Evolutionary conservation across 1,140 invertebrate species (phyloP), one percentile per base, ranked within the genome.

Genomic region (Manduca sexta): DNA sequence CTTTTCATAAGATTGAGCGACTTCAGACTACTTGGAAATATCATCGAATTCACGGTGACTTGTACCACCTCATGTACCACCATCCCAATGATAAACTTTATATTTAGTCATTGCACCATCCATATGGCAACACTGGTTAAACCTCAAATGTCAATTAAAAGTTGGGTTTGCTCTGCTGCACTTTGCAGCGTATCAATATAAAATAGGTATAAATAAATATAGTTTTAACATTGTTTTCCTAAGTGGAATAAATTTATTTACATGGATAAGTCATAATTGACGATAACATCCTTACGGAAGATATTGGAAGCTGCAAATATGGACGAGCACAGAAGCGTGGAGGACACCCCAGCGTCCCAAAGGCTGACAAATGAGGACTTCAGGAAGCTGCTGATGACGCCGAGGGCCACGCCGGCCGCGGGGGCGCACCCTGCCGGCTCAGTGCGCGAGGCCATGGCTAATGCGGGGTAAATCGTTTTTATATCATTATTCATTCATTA

Each of bases 341-440:
- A 87, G 49, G 80, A 86, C 49, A 86, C 84, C 35, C 89, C 87
- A 47, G 88, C 77, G 56, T 94, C 88, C 66, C 93, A 84, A 84
- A 89, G 93, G 34, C 84, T 99, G 42, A 98, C 97, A 6, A 99
- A 99, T 88, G 97, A 97, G 75, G 97, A 99, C 82, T 99, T 99
- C 70, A 90, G 97, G 17, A 97, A 97, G 72, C 82, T 99, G 10
- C 84, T 99, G 48, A 98, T 98, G 94, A 99, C 97, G 0, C 97
- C 97, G 0, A 88, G 96, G 41, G 83, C 91, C 7, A 91, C 92
- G 0, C 89, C 90, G 3, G 87, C 91, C 13, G 79, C 65, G 14
- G 67, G 65, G 4, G 58, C 65, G 0, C 82, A 86, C 49, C 78
- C 84, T n/a, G 61, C 82, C 2, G 82, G 90, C 11, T 88, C 91